Conservation (phyloP, 1,140 invertebrate genomes). For the Hyles vespertilio region DNA sequence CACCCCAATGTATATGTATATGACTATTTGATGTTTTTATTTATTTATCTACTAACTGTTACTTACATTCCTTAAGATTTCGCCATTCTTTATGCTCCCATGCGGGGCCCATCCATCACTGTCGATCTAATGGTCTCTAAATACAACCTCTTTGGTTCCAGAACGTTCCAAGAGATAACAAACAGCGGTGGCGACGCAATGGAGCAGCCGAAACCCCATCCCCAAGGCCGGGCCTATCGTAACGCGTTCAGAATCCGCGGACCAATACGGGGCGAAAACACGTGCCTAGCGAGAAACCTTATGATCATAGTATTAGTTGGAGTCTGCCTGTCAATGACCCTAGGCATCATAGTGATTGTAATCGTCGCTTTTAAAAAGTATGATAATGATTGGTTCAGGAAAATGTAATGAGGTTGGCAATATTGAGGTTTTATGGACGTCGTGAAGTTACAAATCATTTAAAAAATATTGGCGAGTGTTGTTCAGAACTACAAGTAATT, state of each 20-base stretch:
- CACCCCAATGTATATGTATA: too few species aligned
- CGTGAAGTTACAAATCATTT: too few species aligned
- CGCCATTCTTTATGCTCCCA: too few species aligned
- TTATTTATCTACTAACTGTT: too few species aligned
- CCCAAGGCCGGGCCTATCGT: conserved; percentile 5
- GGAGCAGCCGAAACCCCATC: not conserved
- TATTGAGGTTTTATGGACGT: too few species aligned
- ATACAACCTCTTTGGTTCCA: not conserved
- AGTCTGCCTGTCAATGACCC: not conserved
- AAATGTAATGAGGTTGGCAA: too few species aligned
- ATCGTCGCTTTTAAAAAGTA: not conserved
- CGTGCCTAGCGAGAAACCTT: conserved; percentile 10
- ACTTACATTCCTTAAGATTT: too few species aligned
- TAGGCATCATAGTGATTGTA: not conserved
- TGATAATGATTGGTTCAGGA: not conserved
- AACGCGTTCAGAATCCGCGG: conserved; percentile 21
- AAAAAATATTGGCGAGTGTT: too few species aligned
- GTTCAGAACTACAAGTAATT: too few species aligned
- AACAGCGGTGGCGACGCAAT: not conserved
- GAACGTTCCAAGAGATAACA: not conserved
- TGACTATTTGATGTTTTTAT: too few species aligned
- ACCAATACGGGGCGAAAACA: conserved; percentile 16
- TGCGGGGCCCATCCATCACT: too few species aligned
- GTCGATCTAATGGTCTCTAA: too few species aligned
- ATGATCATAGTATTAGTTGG: not conserved